A percentile compares a stretch with the other conserved stretches of the same genome.
These are phyloP conservation scores for Hemaris fuciformis DNA, from an alignment of 2,888 invertebrate species.

Conservation along the genomic window DNA sequence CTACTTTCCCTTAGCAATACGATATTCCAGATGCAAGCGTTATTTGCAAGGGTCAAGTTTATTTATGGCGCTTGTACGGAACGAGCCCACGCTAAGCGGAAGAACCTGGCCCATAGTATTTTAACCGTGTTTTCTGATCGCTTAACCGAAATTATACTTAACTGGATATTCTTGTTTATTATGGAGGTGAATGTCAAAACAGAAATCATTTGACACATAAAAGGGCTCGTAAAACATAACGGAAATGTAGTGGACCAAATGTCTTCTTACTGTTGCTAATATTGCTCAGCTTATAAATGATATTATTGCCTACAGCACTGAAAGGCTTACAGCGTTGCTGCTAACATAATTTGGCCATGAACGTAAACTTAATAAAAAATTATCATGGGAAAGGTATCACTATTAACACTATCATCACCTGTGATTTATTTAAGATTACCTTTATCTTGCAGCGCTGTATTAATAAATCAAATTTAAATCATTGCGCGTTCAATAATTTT, in stretches of 20 bases:
- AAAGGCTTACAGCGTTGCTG: neutral
- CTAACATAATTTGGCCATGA: neutral
- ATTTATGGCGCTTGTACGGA: slow-evolving; percentile 11
- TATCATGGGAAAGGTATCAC: neutral
- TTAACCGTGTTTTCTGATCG: neutral
- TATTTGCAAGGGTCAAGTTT: slow-evolving; percentile 14
- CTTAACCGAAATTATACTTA: slow-evolving; percentile 7
- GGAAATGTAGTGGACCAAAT: neutral
- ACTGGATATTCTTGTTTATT: slow-evolving; percentile 6
- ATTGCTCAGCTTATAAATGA: neutral
- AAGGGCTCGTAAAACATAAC: slow-evolving; percentile 9
- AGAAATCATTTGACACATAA: slow-evolving; percentile 10
- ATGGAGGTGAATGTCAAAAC: slow-evolving; percentile 12
- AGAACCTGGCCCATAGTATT: neutral
- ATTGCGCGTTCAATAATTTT: no score
- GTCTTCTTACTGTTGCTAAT: neutral
- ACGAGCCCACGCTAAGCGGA: neutral
- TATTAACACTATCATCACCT: neutral
- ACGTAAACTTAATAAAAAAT: neutral
- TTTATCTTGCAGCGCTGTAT: no score
- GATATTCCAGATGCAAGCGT: slow-evolving; percentile 30
- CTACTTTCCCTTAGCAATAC: slow-evolving; percentile 51
- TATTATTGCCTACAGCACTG: neutral
- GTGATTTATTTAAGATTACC: no score
- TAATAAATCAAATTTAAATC: no score